Evolutionary conservation across 2,888 invertebrate species (phyloP).

Genomic region (Stenolophus ochropezus): DNA sequence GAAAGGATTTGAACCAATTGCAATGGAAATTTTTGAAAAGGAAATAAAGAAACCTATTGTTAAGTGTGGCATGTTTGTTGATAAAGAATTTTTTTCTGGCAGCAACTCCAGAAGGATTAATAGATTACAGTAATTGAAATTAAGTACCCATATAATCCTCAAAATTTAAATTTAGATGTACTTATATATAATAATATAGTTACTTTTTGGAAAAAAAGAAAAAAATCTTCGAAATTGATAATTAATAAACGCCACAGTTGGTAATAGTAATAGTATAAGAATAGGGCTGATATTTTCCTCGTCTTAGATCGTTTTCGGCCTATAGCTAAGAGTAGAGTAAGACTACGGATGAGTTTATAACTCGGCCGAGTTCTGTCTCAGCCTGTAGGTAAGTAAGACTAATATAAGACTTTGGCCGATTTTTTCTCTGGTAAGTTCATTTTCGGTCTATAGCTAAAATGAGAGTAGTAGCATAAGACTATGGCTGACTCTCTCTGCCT

Average conservation of each 20-base stretch:
- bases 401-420: no score
- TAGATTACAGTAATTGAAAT: neutral
- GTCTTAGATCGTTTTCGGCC: no score
- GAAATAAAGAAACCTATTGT: neutral
- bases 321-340: no score
- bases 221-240: neutral
- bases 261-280: no score
- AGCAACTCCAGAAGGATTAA: constrained; percentile 3
- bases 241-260: neutral
- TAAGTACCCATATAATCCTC: constrained; percentile 17
- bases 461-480: no score
- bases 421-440: no score
- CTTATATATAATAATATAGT: neutral
- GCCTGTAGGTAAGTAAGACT: no score
- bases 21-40: neutral
- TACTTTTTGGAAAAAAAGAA: neutral
- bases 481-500: no score
- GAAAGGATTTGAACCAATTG: neutral
- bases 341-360: no score
- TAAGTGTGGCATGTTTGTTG: constrained; percentile 7
- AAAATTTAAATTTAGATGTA: constrained; percentile 13
- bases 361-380: no score
- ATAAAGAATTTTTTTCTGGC: constrained; percentile 13
- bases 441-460: no score
- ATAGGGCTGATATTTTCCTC: no score